Base-by-base conservation (phyloP, 2,113 vertebrate genomes). In the Galemys pyrenaicus region DNA sequence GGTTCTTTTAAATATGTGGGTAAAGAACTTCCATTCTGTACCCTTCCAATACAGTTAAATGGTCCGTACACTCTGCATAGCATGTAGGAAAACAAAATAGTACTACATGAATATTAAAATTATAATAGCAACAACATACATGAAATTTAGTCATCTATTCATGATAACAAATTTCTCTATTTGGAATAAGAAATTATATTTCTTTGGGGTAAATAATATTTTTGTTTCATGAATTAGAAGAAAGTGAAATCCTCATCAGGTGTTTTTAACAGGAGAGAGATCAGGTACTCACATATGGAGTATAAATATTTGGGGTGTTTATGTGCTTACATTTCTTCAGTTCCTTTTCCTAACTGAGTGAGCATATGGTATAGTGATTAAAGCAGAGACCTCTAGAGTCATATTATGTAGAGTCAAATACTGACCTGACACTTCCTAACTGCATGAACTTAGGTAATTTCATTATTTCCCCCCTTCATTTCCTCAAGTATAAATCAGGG, bases 251-350 rank as follows among this genome's bases (percentile, higher is more conserved):
- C 75, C 28, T 79, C 39, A 32, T 35, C n/a, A 46, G 64, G 10
- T 80, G 17, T 93, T 56, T n/a, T 71, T 92, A 92, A 39, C 9
- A 86, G 35, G 12, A 56, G 32, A 71, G 19, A 49, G 39, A 68
- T 24, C 24, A 75, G 35, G 7, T 67, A 70, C 16, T 12, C 35
- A 37, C 60, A 51, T 10, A 56, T 39, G 13, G 37, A 62, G 41
- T 77, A 11, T 75, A 78, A 58, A 79, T 82, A 92, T 71, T 79
- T 83, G 37, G 70, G 20, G 24, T 92, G 87, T 93, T 95, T 90
- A 54, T 49, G 26, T 56, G 49, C 44, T 71, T 70, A 12, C 12
- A 41, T 87, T 84, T 65, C 60, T 74, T 87, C 24, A 64, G 39
- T 70, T 37, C 20, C 49, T 73, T 92, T 79, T 32, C 35, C 28